Evolutionary conservation across 2,888 invertebrate species (phyloP), one percentile per base, ranked within the genome.

Genomic region (Mesorhabditis sp.): DNA sequence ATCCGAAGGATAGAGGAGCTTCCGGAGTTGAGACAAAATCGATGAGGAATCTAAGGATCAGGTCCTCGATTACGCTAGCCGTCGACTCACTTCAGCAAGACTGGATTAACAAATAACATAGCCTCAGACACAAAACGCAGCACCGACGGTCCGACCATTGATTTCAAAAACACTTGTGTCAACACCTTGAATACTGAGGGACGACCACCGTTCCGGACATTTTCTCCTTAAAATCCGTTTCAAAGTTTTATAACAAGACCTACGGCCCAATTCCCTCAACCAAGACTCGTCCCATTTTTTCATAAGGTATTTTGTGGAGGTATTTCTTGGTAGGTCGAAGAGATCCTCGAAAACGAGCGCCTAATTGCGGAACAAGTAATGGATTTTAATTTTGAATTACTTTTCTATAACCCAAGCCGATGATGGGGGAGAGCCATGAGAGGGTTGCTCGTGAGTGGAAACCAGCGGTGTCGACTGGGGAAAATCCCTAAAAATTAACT

Each of bases 41-140:
- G 67, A 83, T 80, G 62, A 83, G 68, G 43, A 77, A 73, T 67
- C 83, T 80, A 67, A 66, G 78, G n/a, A 50, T n/a, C 7, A 2
- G 7, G 58, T 50, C 2, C 58, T 2, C n/a, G n/a, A 50, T 10
- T 13, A 50, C 58, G n/a, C 7, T 50, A 28, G 28, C 1, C 28
- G 10, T 67, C 42, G 5, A 62, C 71, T 63, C 10, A 81, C 82
- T 76, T 80, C 7, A 82, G 65, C 62, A 82, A 67, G 43, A 83
- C 62, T 1, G 83, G 83, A 70, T 79, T 81, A 7, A 77, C 71
- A 69, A 82, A 81, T 68, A 81, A 82, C 5, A 83, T 71, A 15
- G 79, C 62, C 64, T 83, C 83, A 4, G 80, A 75, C 28, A 74
- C 62, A 43, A 84, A 44, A 64, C 83, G 73, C n/a, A 50, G n/a